Evolutionary conservation across 2,888 invertebrate species (phyloP).

Genomic region (Drosophila meridiana): DNA sequence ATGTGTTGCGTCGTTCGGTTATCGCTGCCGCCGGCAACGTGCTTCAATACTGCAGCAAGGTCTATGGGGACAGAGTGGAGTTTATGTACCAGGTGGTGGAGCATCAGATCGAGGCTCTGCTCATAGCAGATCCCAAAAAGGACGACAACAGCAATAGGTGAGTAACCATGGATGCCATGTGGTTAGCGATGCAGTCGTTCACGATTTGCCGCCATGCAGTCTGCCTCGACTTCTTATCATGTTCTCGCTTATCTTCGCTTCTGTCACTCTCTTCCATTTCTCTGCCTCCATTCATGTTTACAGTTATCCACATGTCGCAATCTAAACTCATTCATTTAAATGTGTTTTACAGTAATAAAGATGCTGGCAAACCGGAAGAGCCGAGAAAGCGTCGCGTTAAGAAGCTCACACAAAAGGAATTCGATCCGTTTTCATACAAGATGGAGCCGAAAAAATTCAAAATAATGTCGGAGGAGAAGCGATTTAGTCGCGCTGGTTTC

Average conservation of each 20-base stretch:
- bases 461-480: constrained; percentile 69
- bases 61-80: constrained; percentile 82
- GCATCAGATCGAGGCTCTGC: constrained; percentile 70
- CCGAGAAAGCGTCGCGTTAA: constrained; percentile 62
- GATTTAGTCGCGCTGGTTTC: constrained; percentile 53
- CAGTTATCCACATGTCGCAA: constrained; percentile 2
- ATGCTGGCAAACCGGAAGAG: constrained; percentile 42
- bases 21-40: constrained; percentile 58
- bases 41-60: constrained; percentile 77
- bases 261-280: constrained; percentile 15
- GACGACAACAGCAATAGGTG: constrained; percentile 31
- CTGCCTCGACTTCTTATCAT: constrained; percentile 21
- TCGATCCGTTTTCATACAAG: constrained; percentile 74
- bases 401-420: constrained; percentile 69
- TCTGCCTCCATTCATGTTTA: background rate
- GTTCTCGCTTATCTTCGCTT: constrained; percentile 24
- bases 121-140: constrained; percentile 59
- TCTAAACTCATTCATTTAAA: background rate
- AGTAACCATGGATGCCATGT: constrained; percentile 26
- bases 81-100: constrained; percentile 74
- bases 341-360: constrained; percentile 18
- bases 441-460: constrained; percentile 76
- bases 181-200: background rate
- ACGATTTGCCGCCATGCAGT: constrained; percentile 38
- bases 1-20: constrained; percentile 29